Percentiles rank a stretch among this genome's conserved stretches.
Evolutionary conservation across 2,113 vertebrate species (phyloP).

Genomic region (Neoarius graeffei): DNA sequence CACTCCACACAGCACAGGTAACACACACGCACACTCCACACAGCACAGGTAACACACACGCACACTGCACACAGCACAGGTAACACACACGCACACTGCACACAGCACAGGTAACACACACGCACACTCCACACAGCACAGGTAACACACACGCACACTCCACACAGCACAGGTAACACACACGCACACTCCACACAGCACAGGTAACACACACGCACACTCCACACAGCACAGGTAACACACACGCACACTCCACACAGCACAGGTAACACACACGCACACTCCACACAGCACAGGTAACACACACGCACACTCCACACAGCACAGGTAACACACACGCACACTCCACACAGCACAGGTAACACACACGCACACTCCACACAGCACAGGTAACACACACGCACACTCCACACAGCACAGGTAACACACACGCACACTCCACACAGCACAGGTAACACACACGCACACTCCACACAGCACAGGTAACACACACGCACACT

Average conservation of each 20-base stretch:
- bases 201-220: too few species aligned
- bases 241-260: conserved; percentile 77
- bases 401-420: conserved; percentile 76
- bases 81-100: conserved; percentile 72
- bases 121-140: conserved; percentile 77
- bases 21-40: not conserved
- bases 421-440: conserved; percentile 55
- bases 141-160: conserved; percentile 54
- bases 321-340: not conserved
- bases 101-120: conserved; percentile 62
- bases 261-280: conserved; percentile 72
- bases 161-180: too few species aligned
- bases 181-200: not conserved
- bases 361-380: conserved; percentile 74
- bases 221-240: too few species aligned
- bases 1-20: not conserved
- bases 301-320: not conserved
- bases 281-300: not conserved
- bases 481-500: too few species aligned
- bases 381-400: conserved; percentile 61
- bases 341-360: not conserved
- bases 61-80: not conserved
- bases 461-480: not conserved
- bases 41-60: not conserved
- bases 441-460: too few species aligned